phyloP scores from a whole-genome alignment of 2,113 vertebrate genomes.

The Reinhardtius hippoglossoides region DNA sequence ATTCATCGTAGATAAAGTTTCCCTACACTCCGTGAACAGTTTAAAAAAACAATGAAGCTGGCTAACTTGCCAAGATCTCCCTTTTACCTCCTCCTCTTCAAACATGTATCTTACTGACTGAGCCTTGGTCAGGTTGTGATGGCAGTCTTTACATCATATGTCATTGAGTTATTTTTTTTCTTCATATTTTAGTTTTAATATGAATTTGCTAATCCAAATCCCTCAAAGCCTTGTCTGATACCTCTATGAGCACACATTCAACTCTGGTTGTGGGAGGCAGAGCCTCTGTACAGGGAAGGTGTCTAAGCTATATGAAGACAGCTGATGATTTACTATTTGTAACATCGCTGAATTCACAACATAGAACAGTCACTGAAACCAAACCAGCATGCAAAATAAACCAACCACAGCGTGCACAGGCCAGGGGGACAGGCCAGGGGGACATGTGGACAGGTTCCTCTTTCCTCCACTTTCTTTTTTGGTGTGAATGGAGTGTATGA shows the following conservation, averaged over 20 bases:
- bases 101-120: too few species aligned
- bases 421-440: neutral
- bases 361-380: neutral
- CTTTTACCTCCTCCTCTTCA: too few species aligned
- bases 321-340: neutral
- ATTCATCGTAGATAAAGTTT: too few species aligned
- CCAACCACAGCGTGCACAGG: constrained; percentile 2
- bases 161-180: too few species aligned
- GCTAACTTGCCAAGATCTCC: too few species aligned
- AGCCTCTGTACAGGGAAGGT: neutral
- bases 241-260: neutral
- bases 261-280: neutral
- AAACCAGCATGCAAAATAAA: constrained; percentile 26
- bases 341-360: neutral
- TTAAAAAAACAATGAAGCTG: too few species aligned
- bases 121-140: too few species aligned
- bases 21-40: too few species aligned
- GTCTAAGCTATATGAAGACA: neutral
- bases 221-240: too few species aligned
- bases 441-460: constrained; percentile 35
- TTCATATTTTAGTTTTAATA: too few species aligned
- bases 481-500: neutral
- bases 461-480: constrained; percentile 68
- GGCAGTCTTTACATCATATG: too few species aligned
- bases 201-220: too few species aligned